Evolutionary conservation across 1,140 invertebrate species (phyloP).

Genomic region (Achatina immaculata): DNA sequence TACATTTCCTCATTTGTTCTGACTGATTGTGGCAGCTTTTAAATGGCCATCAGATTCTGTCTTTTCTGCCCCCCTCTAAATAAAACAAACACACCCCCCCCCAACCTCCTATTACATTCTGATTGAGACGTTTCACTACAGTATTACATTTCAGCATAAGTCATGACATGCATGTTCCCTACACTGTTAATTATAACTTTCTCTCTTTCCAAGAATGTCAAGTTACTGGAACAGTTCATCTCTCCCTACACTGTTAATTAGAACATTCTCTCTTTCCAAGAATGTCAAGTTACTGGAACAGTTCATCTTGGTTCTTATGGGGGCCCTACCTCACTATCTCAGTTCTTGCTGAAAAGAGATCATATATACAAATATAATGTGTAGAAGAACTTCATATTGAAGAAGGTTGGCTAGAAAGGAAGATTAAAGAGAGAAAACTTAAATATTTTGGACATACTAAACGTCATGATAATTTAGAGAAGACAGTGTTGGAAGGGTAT

Average conservation of each 20-base stretch:
- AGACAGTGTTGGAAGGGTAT: no score
- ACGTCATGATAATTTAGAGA: no score
- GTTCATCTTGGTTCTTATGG: no score
- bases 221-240: slow-evolving; percentile 91
- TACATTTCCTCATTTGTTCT: no score
- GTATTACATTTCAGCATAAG: background rate
- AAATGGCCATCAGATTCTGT: background rate
- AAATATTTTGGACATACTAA: no score
- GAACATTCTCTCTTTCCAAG: slow-evolving; percentile 42
- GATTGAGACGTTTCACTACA: background rate
- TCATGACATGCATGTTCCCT: background rate
- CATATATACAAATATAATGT: no score
- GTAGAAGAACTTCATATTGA: no score
- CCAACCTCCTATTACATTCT: background rate
- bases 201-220: slow-evolving; percentile 78
- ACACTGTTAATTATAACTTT: background rate
- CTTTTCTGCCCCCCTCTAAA: background rate
- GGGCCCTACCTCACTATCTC: no score
- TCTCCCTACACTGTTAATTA: slow-evolving; percentile 81
- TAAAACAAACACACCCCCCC: background rate
- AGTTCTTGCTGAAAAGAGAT: no score
- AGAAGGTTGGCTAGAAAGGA: no score
- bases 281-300: slow-evolving; percentile 89
- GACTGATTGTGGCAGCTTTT: no score
- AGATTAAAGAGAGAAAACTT: no score